Evolutionary conservation across 2,113 vertebrate species (phyloP), one percentile per base, ranked within the genome.

Genomic region (Engystomops pustulosus): DNA sequence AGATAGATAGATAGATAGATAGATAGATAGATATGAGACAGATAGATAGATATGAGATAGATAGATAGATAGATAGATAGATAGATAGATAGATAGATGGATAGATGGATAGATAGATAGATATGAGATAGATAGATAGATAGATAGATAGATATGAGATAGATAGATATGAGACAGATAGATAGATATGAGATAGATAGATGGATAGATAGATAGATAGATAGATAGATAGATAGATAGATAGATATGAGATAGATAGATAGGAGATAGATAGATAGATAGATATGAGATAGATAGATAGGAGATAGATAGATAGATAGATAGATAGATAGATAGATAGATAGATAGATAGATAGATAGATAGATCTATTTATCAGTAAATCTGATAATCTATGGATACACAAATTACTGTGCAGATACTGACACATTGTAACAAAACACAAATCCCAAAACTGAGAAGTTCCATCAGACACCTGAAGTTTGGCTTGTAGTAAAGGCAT

Each of bases 401-500:
- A 36, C 34, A 44, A 70, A 34, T 67, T 17, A 18, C 9, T 34
- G 62, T 15, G 41, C 32, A 25, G 55, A 62, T 10, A 27, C 51
- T 20, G 36, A 36, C 17, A 65, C 20, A 68, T 0, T 11, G 34
- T 68, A 11, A 67, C 58, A 80, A 10, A n/a, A 62, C 60, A 18
- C 38, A n/a, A 75, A 34, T 51, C 38, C 55, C 51, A n/a, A 27
- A 10, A 23, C 41, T 36, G 55, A 8, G 27, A 36, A 47, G 14
- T 17, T 72, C 25, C 25, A 27, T 60, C 68, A 65, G 60, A 60
- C 82, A 84, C 82, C 82, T 69, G 82, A 77, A 53, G 69, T 44
- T 32, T 25, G 70, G 71, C 74, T 75, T 45, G 41, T 44, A 75
- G 15, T 65, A 36, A 4, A 49, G 70, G 20, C 70, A 62, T 76